Evolutionary conservation across 2,113 vertebrate species (phyloP), one percentile per base, ranked within the genome.

Genomic region (Neodontobutis hainanensis): DNA sequence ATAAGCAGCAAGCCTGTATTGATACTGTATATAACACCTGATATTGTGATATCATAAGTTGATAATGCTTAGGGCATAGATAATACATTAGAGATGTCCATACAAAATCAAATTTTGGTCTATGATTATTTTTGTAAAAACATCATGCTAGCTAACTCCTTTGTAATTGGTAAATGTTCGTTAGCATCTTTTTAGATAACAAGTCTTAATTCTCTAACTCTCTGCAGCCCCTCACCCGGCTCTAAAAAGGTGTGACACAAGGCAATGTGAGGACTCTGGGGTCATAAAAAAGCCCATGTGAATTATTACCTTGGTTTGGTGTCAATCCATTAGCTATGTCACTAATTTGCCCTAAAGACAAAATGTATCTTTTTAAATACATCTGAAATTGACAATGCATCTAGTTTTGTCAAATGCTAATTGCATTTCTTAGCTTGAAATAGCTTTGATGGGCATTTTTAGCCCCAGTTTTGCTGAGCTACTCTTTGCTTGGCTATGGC

Each of bases 261-360:
- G 16, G 55, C 48, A 62, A 74, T 58, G 51, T 68, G 58, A 66
- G 47, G 45, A 66, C 65, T 78, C 10, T 49, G 53, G 56, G 70
- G 64, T 82, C 71, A 73, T 51, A 68, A 72, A 72, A 77, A 78
- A 60, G 16, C 48, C 44, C 53, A 36, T 63, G 74, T 84, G 70
- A 86, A 85, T 87, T 52, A 83, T 81, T 79, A 70, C 60, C 69
- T 80, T 75, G 70, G 73, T 85, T 81, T 71, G 82, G 77, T 83
- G 81, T 75, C 81, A 83, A 76, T 75, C 85, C 81, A 85, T 89
- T 81, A 85, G 78, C 68, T 43, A 64, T 34, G 63, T 84, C 80
- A 68, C 56, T 68, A 66, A 86, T 82, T 66, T 75, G 78, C 85
- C 81, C 82, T 83, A 56, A 67, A 78, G 75, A 84, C 73, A 79